Percentiles rank a stretch among this genome's conserved stretches.
phyloP scores from a whole-genome alignment of 2,113 vertebrate genomes.

The Shinisaurus crocodilurus region DNA sequence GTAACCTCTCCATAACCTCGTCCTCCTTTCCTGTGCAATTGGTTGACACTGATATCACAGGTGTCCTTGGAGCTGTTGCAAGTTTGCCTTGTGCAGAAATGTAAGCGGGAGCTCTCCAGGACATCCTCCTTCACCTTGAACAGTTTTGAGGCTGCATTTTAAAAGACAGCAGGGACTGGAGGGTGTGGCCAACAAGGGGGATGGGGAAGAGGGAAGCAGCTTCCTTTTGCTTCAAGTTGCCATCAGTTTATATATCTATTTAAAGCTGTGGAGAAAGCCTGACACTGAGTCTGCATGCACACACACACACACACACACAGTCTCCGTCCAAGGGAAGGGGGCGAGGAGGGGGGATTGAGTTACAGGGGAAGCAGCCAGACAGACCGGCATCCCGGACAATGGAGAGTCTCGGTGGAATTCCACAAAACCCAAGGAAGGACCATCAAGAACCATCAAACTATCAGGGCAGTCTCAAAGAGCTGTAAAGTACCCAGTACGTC shows the following conservation, averaged over 20 bases:
- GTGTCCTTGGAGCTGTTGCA: slow-evolving; percentile 47
- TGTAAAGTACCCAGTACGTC: no score
- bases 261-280: no score
- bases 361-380: no score
- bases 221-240: background rate
- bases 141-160: slow-evolving; percentile 39
- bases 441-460: no score
- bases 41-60: background rate
- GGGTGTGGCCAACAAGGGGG: rapidly evolving
- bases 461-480: no score
- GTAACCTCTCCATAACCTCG: slow-evolving; percentile 39
- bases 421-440: no score
- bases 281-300: no score
- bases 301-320: no score
- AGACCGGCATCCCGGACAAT: no score
- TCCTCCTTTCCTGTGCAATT: slow-evolving; percentile 34
- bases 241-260: background rate
- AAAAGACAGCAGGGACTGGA: background rate
- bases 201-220: background rate
- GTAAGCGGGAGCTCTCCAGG: background rate
- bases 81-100: background rate
- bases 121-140: slow-evolving; percentile 17
- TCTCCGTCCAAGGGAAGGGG: no score
- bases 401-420: no score
- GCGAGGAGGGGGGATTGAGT: no score